Conservation (phyloP, 2,797 vertebrate species). For the Urophycis tenuis region DNA sequence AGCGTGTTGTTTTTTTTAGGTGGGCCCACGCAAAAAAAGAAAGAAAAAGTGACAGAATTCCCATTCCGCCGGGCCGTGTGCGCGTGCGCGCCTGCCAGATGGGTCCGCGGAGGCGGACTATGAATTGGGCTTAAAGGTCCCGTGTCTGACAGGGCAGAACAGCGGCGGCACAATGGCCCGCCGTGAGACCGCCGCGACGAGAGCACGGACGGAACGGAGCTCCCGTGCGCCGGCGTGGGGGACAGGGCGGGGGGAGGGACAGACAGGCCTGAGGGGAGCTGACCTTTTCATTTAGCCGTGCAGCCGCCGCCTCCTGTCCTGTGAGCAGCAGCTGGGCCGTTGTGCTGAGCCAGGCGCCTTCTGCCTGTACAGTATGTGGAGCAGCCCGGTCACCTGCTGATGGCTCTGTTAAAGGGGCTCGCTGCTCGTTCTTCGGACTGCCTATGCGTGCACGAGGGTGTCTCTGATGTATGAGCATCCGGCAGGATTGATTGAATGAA, state of each 20-base stretch:
- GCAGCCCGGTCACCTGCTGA: not conserved
- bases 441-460: not conserved
- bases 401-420: not conserved
- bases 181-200: conserved; percentile 34
- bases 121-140: conserved; percentile 50
- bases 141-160: conserved; percentile 57
- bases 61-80: not conserved
- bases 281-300: conserved; percentile 57
- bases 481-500: not conserved
- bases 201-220: not conserved
- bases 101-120: not conserved
- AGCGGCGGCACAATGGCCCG: conserved; percentile 50
- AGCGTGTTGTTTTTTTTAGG: too few species aligned
- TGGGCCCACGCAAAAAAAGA: too few species aligned
- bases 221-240: conserved; percentile 20
- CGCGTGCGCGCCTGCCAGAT: not conserved
- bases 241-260: conserved; percentile 37
- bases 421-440: conserved; percentile 1
- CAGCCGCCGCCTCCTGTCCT: conserved; percentile 34
- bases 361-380: conserved; percentile 22
- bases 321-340: conserved; percentile 53
- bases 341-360: conserved; percentile 56
- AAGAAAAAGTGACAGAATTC: not conserved
- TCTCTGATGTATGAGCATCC: not conserved
- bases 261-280: conserved; percentile 50